Percentiles rank a stretch among this genome's conserved stretches.
phyloP scores from a whole-genome alignment of 1,140 invertebrate genomes.

The Cydia fagiglandana region DNA sequence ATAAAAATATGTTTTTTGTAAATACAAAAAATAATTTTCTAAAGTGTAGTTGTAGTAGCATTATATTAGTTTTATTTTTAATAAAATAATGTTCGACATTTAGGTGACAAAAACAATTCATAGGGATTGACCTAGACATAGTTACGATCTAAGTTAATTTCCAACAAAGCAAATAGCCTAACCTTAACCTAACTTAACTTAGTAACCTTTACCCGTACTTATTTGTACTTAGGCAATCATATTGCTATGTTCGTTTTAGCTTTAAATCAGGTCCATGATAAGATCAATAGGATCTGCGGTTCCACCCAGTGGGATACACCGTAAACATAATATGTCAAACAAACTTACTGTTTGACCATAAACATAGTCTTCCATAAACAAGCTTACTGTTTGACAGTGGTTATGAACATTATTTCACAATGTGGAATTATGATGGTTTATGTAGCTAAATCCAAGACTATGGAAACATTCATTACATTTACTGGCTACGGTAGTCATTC shows the following conservation, averaged over 20 bases:
- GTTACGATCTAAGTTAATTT: too few species aligned
- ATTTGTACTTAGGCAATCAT: too few species aligned
- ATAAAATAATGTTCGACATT: too few species aligned
- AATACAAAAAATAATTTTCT: too few species aligned
- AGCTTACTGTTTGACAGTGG: neutral
- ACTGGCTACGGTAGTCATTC: neutral
- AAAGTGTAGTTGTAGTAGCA: too few species aligned
- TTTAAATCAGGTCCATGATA: neutral
- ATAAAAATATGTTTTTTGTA: neutral
- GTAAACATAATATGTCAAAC: neutral
- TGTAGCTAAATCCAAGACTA: neutral
- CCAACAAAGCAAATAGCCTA: too few species aligned
- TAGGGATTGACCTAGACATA: too few species aligned
- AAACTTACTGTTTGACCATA: conserved; percentile 1
- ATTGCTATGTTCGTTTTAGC: neutral
- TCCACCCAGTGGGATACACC: neutral
- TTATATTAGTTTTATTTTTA: too few species aligned
- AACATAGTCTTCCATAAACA: conserved; percentile 23
- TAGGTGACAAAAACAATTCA: too few species aligned
- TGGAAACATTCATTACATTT: neutral
- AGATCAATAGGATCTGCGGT: conserved; percentile 8
- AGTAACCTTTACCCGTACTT: too few species aligned
- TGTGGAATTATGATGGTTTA: conserved; percentile 4
- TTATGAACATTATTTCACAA: neutral
- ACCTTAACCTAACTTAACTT: too few species aligned